phyloP scores from a whole-genome alignment of 2,113 vertebrate species.

The Peromyscus polionotus region DNA sequence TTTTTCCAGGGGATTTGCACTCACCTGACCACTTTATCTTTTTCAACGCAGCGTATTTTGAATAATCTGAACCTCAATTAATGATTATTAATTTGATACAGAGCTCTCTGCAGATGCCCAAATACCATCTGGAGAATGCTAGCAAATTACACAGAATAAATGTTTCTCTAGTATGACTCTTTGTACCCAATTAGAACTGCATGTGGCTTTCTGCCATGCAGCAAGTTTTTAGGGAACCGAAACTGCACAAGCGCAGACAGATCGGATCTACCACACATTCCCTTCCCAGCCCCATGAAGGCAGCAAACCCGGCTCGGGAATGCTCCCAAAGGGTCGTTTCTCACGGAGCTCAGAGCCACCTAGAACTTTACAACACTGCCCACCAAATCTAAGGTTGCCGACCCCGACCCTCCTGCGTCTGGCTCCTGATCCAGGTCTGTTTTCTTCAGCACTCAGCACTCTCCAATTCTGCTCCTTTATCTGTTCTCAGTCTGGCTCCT shows the following conservation, averaged over 20 bases:
- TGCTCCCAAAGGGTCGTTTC: not conserved
- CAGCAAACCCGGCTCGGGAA: not conserved
- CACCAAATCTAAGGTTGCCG: not conserved
- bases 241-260: slow-evolving; percentile 39
- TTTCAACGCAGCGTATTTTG: slow-evolving; percentile 55
- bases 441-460: not conserved
- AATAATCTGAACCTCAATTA: slow-evolving; percentile 72
- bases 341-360: not conserved
- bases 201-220: slow-evolving; percentile 60
- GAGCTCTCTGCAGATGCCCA: slow-evolving; percentile 40
- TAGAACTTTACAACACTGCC: not conserved
- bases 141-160: slow-evolving; percentile 58
- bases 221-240: slow-evolving; percentile 56
- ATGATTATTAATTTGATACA: slow-evolving; percentile 69
- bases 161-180: slow-evolving; percentile 67
- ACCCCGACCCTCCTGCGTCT: not conserved
- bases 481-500: not conserved
- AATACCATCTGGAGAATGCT: slow-evolving; percentile 70
- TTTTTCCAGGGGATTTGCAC: not conserved
- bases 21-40: slow-evolving; percentile 32
- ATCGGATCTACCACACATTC: slow-evolving; percentile 29
- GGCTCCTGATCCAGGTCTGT: not conserved
- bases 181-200: slow-evolving; percentile 62
- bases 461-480: not conserved
- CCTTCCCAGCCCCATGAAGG: slow-evolving; percentile 21